Percentiles rank a stretch among this genome's conserved stretches.
These are phyloP conservation scores for Trinorchestia longiramus DNA, from an alignment of 1,140 invertebrate genomes.

Conservation along the genomic window DNA sequence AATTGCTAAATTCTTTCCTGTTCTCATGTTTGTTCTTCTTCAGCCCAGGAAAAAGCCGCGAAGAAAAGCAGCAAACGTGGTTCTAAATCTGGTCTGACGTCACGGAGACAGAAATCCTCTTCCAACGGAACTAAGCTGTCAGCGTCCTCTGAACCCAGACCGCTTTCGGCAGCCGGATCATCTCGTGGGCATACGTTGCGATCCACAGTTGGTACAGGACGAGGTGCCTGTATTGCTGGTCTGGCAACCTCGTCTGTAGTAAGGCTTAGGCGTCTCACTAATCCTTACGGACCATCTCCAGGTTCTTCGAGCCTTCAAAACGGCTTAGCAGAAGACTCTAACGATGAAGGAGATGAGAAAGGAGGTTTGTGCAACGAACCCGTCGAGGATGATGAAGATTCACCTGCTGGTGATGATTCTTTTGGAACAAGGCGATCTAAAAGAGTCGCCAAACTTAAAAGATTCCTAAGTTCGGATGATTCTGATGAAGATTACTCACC, in stretches of 20 bases:
- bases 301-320: constrained; percentile 11
- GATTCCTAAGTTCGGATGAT: constrained; percentile 60
- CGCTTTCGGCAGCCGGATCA: neutral
- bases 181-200: constrained; percentile 2
- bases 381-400: constrained; percentile 70
- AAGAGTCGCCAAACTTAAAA: constrained; percentile 62
- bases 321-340: neutral
- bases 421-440: constrained; percentile 58
- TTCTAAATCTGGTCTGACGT: constrained; percentile 56
- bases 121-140: neutral
- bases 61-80: constrained; percentile 69
- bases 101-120: constrained; percentile 22
- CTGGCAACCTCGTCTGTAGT: neutral
- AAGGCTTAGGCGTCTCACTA: neutral
- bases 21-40: neutral
- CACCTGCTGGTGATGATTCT: constrained; percentile 51
- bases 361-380: constrained; percentile 68
- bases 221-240: neutral
- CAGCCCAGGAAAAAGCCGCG: constrained; percentile 64
- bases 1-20: neutral
- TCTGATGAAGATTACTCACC: constrained; percentile 65
- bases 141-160: neutral
- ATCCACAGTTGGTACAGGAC: neutral
- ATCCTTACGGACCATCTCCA: neutral
- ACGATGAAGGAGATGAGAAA: neutral